Conservation (phyloP, 2,113 vertebrate species). For the Leptosomus discolor region DNA sequence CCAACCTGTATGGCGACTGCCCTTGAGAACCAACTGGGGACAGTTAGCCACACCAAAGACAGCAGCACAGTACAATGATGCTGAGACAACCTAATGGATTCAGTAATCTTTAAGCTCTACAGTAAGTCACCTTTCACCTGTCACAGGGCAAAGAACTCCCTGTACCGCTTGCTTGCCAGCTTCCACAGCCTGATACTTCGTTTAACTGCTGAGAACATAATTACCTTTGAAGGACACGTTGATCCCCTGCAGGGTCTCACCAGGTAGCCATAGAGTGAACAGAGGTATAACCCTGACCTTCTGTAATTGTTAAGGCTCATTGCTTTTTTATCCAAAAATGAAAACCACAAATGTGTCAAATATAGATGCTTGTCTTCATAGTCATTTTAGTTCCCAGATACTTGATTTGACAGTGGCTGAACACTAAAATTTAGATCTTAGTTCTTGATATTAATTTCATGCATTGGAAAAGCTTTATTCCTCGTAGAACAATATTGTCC, state of each 20-base stretch:
- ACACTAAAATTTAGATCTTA: not conserved
- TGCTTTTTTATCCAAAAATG: not conserved
- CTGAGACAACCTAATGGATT: not conserved
- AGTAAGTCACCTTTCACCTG: not conserved
- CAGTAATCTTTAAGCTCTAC: not conserved
- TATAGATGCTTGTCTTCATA: not conserved
- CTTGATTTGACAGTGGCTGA: not conserved
- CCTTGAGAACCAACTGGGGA: not conserved
- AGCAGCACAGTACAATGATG: not conserved
- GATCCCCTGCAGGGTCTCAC: not conserved
- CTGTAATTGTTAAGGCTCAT: not conserved
- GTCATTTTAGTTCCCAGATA: not conserved
- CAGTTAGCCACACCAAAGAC: not conserved
- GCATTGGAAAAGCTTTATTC: not conserved
- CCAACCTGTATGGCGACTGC: not conserved
- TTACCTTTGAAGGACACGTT: not conserved
- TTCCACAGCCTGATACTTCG: not conserved
- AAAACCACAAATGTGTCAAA: not conserved
- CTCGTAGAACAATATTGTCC: not conserved
- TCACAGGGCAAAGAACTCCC: not conserved
- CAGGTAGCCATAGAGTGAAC: not conserved
- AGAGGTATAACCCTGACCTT: not conserved
- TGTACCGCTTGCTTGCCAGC: not conserved
- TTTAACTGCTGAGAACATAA: conserved; percentile 17
- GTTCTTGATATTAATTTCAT: not conserved